phyloP scores from a whole-genome alignment of 2,797 vertebrate species.

The Halcyon badia region DNA sequence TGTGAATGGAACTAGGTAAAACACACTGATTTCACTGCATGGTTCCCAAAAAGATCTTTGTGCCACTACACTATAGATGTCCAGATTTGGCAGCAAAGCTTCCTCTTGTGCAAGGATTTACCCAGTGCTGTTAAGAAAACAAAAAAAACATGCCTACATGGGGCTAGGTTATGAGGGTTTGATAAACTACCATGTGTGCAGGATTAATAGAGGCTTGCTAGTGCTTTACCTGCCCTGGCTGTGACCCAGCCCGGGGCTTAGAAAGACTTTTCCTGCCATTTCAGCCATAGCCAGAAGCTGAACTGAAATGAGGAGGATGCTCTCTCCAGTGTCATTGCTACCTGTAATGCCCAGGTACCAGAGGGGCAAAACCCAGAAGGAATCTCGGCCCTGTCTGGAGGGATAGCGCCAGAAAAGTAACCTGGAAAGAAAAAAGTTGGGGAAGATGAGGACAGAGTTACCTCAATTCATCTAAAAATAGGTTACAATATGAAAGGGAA shows the following conservation, averaged over 20 bases:
- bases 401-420: not conserved
- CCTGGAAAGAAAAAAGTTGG: not conserved
- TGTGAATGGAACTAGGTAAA: not conserved
- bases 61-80: fast-evolving
- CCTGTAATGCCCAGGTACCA: too few species aligned
- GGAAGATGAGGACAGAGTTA: not conserved
- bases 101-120: not conserved
- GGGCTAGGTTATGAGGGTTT: not conserved
- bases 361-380: not conserved
- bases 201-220: not conserved
- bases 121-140: not conserved
- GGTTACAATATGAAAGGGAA: not conserved
- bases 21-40: not conserved
- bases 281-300: not conserved
- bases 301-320: not conserved
- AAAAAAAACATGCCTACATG: not conserved
- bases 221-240: not conserved
- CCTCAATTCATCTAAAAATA: not conserved
- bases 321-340: not conserved
- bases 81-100: not conserved
- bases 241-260: not conserved
- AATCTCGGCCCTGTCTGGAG: not conserved
- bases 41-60: not conserved
- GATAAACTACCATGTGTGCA: not conserved
- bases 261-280: not conserved